A percentile compares a stretch with the other conserved stretches of the same genome.
Evolutionary conservation across 1,140 invertebrate species (phyloP).

Genomic region (Trichonephila inaurata): DNA sequence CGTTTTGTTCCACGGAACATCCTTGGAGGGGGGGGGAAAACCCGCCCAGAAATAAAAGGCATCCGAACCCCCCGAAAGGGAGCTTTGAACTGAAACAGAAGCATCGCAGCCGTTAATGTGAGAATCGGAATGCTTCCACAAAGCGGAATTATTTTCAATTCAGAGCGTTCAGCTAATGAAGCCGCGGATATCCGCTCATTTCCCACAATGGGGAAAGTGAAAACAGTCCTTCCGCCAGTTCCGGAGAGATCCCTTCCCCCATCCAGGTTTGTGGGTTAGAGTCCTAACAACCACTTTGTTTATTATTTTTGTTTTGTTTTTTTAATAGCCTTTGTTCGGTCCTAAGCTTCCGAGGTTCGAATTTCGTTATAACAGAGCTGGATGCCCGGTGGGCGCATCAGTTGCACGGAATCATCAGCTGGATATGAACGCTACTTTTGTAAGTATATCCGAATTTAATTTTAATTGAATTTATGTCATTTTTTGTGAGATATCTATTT

Average conservation of each 20-base stretch:
- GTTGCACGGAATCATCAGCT: background rate
- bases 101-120: background rate
- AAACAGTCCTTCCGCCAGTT: background rate
- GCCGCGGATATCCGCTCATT: background rate
- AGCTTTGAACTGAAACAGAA: slow-evolving; percentile 27
- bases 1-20: background rate
- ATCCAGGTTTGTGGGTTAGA: slow-evolving; percentile 50
- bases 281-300: background rate
- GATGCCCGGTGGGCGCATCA: too few species aligned
- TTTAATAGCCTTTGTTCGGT: background rate
- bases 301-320: background rate
- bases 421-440: slow-evolving; percentile 9
- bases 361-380: background rate
- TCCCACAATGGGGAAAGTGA: slow-evolving; percentile 35
- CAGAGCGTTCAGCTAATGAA: background rate
- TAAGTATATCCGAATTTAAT: slow-evolving; percentile 31
- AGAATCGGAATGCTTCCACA: background rate
- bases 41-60: background rate
- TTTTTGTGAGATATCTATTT: too few species aligned
- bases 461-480: too few species aligned
- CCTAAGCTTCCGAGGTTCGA: background rate
- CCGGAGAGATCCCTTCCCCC: background rate
- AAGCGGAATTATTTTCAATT: background rate
- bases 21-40: background rate
- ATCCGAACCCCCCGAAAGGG: background rate